A percentile compares a stretch with the other conserved stretches of the same genome.
These are phyloP conservation scores for Epizoanthus illoricatus DNA, from an alignment of 92 coral and sea anemone genomes.

Conservation along the genomic window DNA sequence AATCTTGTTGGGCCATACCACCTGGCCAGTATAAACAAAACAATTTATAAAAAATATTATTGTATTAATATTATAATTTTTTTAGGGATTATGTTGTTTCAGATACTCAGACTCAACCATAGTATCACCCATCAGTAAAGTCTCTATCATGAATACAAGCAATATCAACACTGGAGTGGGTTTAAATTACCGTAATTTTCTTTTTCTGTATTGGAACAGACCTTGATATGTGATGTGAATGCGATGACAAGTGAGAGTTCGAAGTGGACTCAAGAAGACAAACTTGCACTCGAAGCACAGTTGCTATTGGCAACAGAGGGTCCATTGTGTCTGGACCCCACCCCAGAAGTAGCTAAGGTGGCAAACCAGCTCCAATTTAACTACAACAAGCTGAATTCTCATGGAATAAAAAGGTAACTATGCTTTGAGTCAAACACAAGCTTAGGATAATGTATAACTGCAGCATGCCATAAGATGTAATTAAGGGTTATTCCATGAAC, in stretches of 20 bases:
- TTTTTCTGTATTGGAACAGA: conserved; percentile 47
- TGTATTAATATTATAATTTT: too few species aligned
- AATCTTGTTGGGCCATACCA: too few species aligned
- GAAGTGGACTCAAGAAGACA: conserved; percentile 84
- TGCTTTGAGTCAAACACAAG: too few species aligned
- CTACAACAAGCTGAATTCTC: conserved; percentile 80
- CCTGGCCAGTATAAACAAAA: too few species aligned
- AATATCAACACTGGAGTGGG: background rate
- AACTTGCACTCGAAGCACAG: conserved; percentile 82
- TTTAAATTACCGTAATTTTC: background rate
- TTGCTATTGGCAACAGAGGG: conserved; percentile 90
- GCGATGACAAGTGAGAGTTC: conserved; percentile 79
- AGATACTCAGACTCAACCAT: too few species aligned
- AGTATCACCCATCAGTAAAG: too few species aligned
- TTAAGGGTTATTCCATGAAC: too few species aligned
- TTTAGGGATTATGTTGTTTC: too few species aligned
- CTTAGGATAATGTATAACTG: too few species aligned
- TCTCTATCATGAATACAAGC: too few species aligned
- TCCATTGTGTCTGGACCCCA: conserved; percentile 94
- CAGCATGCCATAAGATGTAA: too few species aligned
- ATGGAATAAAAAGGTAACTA: conserved; percentile 71
- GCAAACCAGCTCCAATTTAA: conserved; percentile 92
- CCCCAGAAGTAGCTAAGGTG: conserved; percentile 81
- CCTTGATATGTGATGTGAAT: conserved; percentile 97
- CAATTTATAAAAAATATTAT: too few species aligned